Evolutionary conservation across 2,113 vertebrate species (phyloP).

Genomic region (Ictalurus punctatus): DNA sequence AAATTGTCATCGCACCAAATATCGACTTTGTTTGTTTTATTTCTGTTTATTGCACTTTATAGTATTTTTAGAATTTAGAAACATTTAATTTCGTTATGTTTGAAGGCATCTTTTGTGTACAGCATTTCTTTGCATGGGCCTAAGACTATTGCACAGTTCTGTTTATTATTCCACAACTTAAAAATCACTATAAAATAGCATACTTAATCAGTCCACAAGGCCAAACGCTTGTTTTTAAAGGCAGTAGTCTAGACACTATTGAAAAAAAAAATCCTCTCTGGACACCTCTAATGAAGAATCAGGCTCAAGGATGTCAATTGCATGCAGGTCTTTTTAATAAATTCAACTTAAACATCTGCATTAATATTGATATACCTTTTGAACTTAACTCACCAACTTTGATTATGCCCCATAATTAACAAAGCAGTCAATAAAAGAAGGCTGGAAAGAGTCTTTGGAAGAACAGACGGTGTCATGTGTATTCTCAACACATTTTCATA

Average conservation of each 20-base stretch:
- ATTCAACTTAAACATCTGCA: neutral
- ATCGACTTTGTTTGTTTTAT: too few relatives aligned
- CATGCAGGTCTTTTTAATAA: neutral
- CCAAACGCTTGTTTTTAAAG: neutral
- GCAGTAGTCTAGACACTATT: neutral
- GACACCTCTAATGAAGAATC: neutral
- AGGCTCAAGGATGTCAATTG: neutral
- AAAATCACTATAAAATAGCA: neutral
- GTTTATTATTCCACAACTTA: neutral
- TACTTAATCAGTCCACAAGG: neutral
- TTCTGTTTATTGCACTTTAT: too few relatives aligned
- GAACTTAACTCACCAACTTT: neutral
- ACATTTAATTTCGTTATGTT: too few relatives aligned
- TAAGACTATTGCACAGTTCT: too few relatives aligned
- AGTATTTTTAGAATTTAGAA: too few relatives aligned
- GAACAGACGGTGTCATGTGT: neutral
- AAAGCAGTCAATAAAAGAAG: neutral
- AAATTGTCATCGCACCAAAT: too few relatives aligned
- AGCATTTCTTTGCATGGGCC: too few relatives aligned
- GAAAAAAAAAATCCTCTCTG: neutral
- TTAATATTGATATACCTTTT: neutral
- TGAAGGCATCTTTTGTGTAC: too few relatives aligned
- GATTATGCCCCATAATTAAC: neutral
- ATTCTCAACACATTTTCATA: neutral
- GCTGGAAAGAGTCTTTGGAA: neutral